These are phyloP conservation scores for Odontophorus gujanensis DNA, from an alignment of 2,113 vertebrate species.

Conservation along the genomic window DNA sequence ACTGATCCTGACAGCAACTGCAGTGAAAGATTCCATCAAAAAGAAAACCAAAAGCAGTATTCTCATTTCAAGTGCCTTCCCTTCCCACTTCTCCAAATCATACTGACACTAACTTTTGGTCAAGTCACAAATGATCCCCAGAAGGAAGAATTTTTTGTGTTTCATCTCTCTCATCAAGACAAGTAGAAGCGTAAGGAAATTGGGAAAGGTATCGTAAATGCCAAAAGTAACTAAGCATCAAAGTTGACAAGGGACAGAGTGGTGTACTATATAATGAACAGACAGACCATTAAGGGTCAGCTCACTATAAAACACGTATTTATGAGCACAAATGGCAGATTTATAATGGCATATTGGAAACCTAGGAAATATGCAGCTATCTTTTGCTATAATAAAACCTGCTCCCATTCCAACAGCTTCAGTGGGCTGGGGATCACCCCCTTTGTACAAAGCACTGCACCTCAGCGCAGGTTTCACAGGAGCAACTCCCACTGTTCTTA, in stretches of 20 bases:
- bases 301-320: conserved; percentile 7
- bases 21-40: not conserved
- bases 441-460: not conserved
- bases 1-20: not conserved
- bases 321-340: conserved; percentile 25
- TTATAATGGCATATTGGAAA: conserved; percentile 1
- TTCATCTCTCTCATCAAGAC: not conserved
- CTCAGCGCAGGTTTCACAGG: not conserved
- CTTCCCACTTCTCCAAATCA: not conserved
- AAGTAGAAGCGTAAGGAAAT: not conserved
- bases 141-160: not conserved
- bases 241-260: conserved; percentile 28
- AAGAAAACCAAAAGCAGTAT: not conserved
- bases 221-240: conserved; percentile 30
- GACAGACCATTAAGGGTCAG: not conserved
- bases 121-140: not conserved
- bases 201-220: conserved; percentile 3
- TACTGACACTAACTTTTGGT: not conserved
- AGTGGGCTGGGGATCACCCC: not conserved
- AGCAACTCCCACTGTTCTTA: not conserved
- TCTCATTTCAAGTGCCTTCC: not conserved
- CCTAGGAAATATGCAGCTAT: not conserved
- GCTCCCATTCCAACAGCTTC: not conserved
- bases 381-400: not conserved
- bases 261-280: not conserved